Base-by-base conservation (phyloP, 2,888 invertebrate species). In the Ophion costatus region DNA sequence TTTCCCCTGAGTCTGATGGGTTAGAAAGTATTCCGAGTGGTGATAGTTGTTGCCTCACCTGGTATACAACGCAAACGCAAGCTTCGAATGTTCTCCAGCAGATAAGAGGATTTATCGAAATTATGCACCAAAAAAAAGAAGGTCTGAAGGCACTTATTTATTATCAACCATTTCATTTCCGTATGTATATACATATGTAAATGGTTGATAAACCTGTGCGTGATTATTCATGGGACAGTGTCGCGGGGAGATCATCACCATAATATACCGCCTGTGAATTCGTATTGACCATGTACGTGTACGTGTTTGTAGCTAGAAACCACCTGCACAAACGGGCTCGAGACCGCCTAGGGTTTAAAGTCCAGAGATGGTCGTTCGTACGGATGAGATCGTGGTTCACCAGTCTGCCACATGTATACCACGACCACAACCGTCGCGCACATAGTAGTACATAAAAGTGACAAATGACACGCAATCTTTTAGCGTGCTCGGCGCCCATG, bases 401-500 rank as follows among this genome's bases (percentile, higher is more conserved):
- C 69, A 45, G 70, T 69, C 71, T 29, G 24, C 66, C 61, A 14
- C 51, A 38, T 59, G 38, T 33, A 56, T 45, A 71, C 67, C 42
- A 73, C 71, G 45, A 70, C 20, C 57, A 51, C 56, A 38, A 83
- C 73, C 84, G 78, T 71, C 80, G 66, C 79, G 70, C 57, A 78
- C 69, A 66, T 74, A 78, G 74, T 80, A 80, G 81, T 82, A 70
- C 73, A 84, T 85, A 85, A 87, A 86, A 78, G 79, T 86, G 85
- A 84, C 67, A 85, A 86, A 89, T 84, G 84, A 78, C 81, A 74
- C 75, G 82, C 88, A 85, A 87, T 88, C 84, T 83, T 67, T 88
- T 86, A 84, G 82, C 83, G 82, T 80, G 73, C 84, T 88, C 83
- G 86, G 74, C 86, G 85, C 86, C 86, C 80, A 77, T 88, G 88